A percentile compares a stretch with the other conserved stretches of the same genome.
phyloP scores from a whole-genome alignment of 2,113 vertebrate genomes.

The Chloebia gouldiae region DNA sequence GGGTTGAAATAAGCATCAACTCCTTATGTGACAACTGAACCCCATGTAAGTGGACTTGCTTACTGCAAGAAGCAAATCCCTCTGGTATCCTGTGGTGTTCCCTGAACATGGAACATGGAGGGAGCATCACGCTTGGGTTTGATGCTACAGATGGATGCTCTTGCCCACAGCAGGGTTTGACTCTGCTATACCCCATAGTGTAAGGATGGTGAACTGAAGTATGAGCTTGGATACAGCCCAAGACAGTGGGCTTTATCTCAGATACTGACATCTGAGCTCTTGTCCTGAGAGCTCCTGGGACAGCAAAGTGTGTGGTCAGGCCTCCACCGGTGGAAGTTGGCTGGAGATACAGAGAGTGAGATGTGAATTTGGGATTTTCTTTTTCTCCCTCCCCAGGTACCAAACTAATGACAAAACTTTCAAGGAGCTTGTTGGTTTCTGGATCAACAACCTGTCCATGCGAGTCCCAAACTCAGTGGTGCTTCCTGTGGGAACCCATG shows the following conservation, averaged over 20 bases:
- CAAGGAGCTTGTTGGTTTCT: slow-evolving; percentile 69
- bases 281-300: background rate
- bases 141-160: background rate
- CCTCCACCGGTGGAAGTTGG: background rate
- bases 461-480: slow-evolving; percentile 69
- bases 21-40: background rate
- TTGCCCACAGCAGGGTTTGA: background rate
- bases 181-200: background rate
- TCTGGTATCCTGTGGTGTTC: background rate
- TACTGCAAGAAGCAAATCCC: background rate
- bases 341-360: background rate
- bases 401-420: slow-evolving; percentile 42
- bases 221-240: background rate
- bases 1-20: background rate
- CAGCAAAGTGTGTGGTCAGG: background rate
- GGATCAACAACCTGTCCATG: slow-evolving; percentile 75
- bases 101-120: background rate
- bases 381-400: slow-evolving; percentile 53
- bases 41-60: background rate
- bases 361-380: background rate
- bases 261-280: background rate
- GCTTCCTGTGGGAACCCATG: slow-evolving; percentile 69
- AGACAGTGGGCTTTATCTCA: background rate
- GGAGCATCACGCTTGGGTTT: background rate
- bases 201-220: background rate